Evolutionary conservation across 2,888 invertebrate genomes (phyloP).

Genomic region (Dryococelus australis): DNA sequence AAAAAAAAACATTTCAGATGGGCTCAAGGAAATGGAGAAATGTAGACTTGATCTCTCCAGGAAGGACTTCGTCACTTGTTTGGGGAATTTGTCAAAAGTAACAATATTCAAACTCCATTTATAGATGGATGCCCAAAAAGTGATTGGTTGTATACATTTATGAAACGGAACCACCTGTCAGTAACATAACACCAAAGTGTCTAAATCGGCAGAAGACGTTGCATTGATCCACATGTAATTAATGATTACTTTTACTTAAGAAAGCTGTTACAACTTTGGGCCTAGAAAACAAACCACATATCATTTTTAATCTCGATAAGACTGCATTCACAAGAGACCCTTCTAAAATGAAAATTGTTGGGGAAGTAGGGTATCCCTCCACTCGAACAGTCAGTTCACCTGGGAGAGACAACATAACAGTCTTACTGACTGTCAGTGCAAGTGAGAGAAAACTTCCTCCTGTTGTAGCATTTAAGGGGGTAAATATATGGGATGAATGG

Average conservation of each 20-base stretch:
- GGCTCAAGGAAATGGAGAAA: not conserved
- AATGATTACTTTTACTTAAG: not conserved
- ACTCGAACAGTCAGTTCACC: not conserved
- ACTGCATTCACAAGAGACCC: not conserved
- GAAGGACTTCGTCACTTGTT: not conserved
- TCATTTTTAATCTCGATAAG: not conserved
- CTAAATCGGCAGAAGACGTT: not conserved
- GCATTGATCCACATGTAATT: not conserved
- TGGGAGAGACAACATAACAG: not conserved
- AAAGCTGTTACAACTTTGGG: not conserved
- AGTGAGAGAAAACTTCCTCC: constrained; percentile 1
- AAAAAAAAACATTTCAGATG: not conserved
- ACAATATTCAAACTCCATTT: not conserved
- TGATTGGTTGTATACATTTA: not conserved
- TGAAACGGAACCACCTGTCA: not conserved
- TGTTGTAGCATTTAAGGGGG: not conserved
- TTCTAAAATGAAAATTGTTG: not conserved
- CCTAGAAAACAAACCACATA: not conserved
- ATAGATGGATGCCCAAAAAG: not conserved
- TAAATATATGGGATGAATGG: not conserved
- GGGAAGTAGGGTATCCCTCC: not conserved
- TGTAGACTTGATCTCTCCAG: not conserved
- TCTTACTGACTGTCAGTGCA: not conserved
- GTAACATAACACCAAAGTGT: not conserved
- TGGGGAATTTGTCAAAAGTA: not conserved